A percentile compares a stretch with the other conserved stretches of the same genome.
phyloP scores from a whole-genome alignment of 2,888 invertebrate genomes.

The Drosophila kanekoi region DNA sequence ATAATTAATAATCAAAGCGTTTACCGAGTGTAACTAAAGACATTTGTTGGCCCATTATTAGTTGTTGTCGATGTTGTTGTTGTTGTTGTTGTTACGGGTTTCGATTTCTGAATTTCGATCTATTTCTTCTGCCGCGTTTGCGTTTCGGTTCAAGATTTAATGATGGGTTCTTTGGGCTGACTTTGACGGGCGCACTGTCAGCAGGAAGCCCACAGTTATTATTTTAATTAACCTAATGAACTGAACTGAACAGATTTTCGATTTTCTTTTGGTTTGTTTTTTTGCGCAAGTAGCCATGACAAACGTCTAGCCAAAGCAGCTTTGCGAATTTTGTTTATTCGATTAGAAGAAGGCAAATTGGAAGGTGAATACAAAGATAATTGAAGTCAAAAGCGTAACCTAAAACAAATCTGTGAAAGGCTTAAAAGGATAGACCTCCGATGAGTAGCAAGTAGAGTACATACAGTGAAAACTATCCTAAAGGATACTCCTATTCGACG shows the following conservation, averaged over 20 bases:
- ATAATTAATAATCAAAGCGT: slow-evolving; percentile 67
- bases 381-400: no score
- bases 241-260: slow-evolving; percentile 19
- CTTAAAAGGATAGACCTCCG: no score
- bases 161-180: slow-evolving; percentile 42
- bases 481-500: no score
- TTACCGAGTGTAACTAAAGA: slow-evolving; percentile 67
- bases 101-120: slow-evolving; percentile 47
- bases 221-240: slow-evolving; percentile 77
- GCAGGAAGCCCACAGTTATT: slow-evolving; percentile 69
- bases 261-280: slow-evolving; percentile 19
- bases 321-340: slow-evolving; percentile 23
- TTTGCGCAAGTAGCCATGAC: background rate
- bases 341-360: slow-evolving; percentile 21
- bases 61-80: slow-evolving; percentile 20
- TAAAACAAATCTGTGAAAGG: no score
- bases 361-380: background rate
- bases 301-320: slow-evolving; percentile 21
- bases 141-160: slow-evolving; percentile 31
- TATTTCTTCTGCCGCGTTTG: slow-evolving; percentile 17
- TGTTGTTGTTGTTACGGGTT: slow-evolving; percentile 25
- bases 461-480: no score
- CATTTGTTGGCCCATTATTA: slow-evolving; percentile 48
- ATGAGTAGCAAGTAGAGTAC: no score
- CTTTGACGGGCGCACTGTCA: slow-evolving; percentile 44